Evolutionary conservation across 2,797 vertebrate genomes (phyloP).

Genomic region (Silurus lanzhouensis): DNA sequence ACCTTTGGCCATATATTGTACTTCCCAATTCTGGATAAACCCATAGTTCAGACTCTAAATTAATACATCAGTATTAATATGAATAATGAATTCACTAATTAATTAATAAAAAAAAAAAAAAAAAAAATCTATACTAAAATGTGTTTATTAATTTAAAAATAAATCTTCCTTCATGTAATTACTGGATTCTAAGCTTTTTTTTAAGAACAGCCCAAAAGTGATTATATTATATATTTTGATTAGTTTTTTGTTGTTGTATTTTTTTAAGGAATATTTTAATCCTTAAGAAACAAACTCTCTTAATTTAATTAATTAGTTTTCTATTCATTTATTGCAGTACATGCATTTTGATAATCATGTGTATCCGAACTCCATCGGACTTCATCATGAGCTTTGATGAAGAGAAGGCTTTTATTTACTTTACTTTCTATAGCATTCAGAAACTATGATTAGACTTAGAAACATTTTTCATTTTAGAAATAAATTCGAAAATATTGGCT

Average conservation of each 20-base stretch:
- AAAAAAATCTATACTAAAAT: too few species aligned
- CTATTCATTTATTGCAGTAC: neutral
- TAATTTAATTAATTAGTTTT: too few species aligned
- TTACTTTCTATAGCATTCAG: neutral
- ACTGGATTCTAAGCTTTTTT: too few species aligned
- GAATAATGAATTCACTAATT: too few species aligned
- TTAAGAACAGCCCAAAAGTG: neutral
- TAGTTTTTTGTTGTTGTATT: neutral
- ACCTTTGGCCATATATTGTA: too few species aligned
- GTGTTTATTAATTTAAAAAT: neutral
- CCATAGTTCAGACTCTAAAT: slow-evolving; percentile 5
- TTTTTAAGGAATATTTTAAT: neutral
- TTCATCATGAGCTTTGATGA: neutral
- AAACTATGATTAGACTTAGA: neutral
- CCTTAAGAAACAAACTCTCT: neutral
- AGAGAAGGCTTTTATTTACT: neutral
- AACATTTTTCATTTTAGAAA: too few species aligned
- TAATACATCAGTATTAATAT: neutral
- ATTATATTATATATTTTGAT: neutral
- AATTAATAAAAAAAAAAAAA: too few species aligned
- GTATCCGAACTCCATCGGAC: neutral
- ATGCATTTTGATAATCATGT: neutral
- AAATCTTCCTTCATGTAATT: neutral
- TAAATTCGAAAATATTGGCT: too few species aligned
- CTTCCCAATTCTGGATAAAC: neutral